Percentiles rank a stretch among this genome's conserved stretches.
Evolutionary conservation across 1,140 invertebrate genomes (phyloP).

Genomic region (Grapholita molesta): DNA sequence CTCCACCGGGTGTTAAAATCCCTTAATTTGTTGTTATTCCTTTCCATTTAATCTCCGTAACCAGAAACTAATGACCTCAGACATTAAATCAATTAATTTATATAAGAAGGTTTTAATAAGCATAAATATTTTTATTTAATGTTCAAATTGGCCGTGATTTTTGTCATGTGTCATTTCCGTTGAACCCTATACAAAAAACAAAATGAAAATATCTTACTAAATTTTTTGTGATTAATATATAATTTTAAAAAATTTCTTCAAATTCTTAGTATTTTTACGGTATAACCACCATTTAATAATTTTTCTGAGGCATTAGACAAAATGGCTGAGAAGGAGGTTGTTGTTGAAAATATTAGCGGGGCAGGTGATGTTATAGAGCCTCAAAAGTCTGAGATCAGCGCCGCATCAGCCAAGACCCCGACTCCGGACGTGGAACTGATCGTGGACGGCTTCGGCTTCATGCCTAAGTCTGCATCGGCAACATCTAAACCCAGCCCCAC

Average conservation of each 20-base stretch:
- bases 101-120: no score
- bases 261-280: not conserved
- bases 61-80: no score
- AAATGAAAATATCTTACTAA: slow-evolving; percentile 20
- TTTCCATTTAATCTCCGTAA: no score
- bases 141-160: not conserved
- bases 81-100: no score
- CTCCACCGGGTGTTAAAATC: no score
- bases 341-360: slow-evolving; percentile 47
- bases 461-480: slow-evolving; percentile 39
- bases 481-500: not conserved
- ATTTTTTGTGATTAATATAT: slow-evolving; percentile 20
- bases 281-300: not conserved
- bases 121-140: not conserved
- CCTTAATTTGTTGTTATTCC: no score
- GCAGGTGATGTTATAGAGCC: slow-evolving; percentile 30
- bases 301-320: not conserved
- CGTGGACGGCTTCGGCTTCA: slow-evolving; percentile 67
- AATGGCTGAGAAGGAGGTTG: slow-evolving; percentile 26
- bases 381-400: not conserved
- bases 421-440: slow-evolving; percentile 58
- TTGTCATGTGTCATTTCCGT: not conserved
- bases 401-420: slow-evolving; percentile 31
- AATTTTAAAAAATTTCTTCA: no score
- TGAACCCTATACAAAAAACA: slow-evolving; percentile 14